These are phyloP conservation scores for Lamellibrachia luymesi DNA, from an alignment of 1,140 invertebrate genomes.

Conservation along the genomic window DNA sequence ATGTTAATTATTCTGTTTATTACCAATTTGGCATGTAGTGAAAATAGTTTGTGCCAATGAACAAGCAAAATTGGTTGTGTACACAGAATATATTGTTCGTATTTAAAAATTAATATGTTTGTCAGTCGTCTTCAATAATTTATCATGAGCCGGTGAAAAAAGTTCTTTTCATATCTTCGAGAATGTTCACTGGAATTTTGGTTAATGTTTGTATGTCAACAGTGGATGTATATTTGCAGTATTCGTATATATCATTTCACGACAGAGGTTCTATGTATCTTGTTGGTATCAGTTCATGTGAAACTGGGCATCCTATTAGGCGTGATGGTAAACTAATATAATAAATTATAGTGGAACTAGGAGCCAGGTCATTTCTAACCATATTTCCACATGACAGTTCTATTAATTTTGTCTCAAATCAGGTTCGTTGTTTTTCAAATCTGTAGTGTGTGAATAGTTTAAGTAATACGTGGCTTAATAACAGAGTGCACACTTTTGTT, in stretches of 20 bases:
- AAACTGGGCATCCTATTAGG: neutral
- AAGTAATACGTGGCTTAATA: no score
- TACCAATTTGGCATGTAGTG: neutral
- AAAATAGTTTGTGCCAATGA: neutral
- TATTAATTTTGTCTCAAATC: no score
- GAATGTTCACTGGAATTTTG: no score
- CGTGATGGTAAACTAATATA: no score
- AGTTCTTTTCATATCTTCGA: neutral
- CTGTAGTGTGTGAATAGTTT: no score
- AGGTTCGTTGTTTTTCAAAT: no score
- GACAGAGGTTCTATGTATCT: no score
- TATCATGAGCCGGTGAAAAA: neutral
- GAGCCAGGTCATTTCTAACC: no score
- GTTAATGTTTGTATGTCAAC: neutral
- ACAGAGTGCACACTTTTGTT: no score
- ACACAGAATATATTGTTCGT: neutral
- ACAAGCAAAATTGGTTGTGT: neutral
- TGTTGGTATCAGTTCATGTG: no score
- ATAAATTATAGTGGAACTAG: no score
- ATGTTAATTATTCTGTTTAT: neutral
- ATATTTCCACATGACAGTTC: no score
- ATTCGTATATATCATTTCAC: neutral
- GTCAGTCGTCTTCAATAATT: neutral
- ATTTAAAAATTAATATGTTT: neutral
- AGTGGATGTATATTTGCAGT: neutral